A percentile compares a stretch with the other conserved stretches of the same genome.
These are phyloP conservation scores for Pasiphila rectangulata DNA, from an alignment of 2,888 invertebrate genomes.

Conservation along the genomic window DNA sequence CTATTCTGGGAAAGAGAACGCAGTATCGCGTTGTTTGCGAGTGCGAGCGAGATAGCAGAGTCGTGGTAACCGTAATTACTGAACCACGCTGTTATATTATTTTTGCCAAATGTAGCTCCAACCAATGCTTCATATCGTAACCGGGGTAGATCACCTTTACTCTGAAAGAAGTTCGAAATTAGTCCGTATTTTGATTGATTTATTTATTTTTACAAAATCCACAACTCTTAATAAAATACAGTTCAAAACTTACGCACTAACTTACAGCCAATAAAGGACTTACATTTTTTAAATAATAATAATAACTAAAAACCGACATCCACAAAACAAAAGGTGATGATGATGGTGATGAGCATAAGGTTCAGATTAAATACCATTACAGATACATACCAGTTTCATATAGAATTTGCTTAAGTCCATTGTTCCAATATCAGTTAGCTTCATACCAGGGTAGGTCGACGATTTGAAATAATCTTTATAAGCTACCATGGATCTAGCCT, in stretches of 20 bases:
- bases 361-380: background rate
- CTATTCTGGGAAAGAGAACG: slow-evolving; percentile 65
- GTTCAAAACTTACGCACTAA: too few species aligned
- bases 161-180: slow-evolving; percentile 42
- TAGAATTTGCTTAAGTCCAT: slow-evolving; percentile 63
- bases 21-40: slow-evolving; percentile 84
- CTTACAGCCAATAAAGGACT: too few species aligned
- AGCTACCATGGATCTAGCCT: slow-evolving; percentile 49
- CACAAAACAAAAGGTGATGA: too few species aligned
- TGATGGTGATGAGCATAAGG: too few species aligned
- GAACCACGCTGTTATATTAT: slow-evolving; percentile 84
- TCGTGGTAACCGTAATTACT: slow-evolving; percentile 91
- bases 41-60: slow-evolving; percentile 84
- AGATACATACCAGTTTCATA: slow-evolving; percentile 63
- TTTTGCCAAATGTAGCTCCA: slow-evolving; percentile 77
- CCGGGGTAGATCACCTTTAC: slow-evolving; percentile 53
- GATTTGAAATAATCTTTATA: slow-evolving; percentile 63
- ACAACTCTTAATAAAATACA: too few species aligned
- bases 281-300: too few species aligned
- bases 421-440: slow-evolving; percentile 56
- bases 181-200: slow-evolving; percentile 4
- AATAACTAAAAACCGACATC: too few species aligned
- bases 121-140: slow-evolving; percentile 78
- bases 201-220: too few species aligned
- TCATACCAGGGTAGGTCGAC: slow-evolving; percentile 48